Base-by-base conservation (phyloP, 1,140 invertebrate species). In the Cydia splendana region DNA sequence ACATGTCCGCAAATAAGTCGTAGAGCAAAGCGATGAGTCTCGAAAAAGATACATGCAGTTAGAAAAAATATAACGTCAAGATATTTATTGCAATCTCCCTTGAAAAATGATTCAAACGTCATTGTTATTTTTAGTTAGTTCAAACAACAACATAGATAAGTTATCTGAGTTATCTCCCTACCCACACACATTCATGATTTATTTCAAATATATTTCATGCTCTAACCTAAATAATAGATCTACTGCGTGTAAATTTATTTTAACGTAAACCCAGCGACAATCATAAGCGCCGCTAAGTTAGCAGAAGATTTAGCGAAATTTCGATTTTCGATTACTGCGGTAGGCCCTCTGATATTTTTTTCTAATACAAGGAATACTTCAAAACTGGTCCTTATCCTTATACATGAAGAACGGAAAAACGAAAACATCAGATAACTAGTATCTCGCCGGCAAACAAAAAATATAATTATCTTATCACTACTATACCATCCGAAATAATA, bases 91-190 rank as follows among this genome's bases (percentile, higher is more conserved):
- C 20, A 62, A 62, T 9, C 7, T 24, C 7, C 20, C n/a, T 53
- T 18, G 57, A 10, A 62, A 10, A 24, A 62, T n/a, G 57, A 1
- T n/a, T 10, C 20, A 62, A 24, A 7, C 6, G 18, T 4, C 57
- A n/a, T 53, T 53, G 18, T 6, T 62, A 62, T 20, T 5, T 67
- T 71, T 5, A 18, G 24, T 71, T 38, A 71, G 30, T 71, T 71
- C 2, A 71, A 71, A 34, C 67, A 71, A 34, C 30, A 71, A 42
- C 30, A 42, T 38, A 71, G 67, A 71, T 71, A 71, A 71, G 67
- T 71, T 71, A 71, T 71, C 67, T 45, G 45, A 71, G 67, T 71
- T 71, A 71, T 71, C 67, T 71, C 18, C 34, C 34, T n/a, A 71
- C 67, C 34, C 38, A 71, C 30, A 12, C n/a, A 69, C 24, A 34